Evolutionary conservation across 2,888 invertebrate species (phyloP).

Genomic region (Thecophora atra): DNA sequence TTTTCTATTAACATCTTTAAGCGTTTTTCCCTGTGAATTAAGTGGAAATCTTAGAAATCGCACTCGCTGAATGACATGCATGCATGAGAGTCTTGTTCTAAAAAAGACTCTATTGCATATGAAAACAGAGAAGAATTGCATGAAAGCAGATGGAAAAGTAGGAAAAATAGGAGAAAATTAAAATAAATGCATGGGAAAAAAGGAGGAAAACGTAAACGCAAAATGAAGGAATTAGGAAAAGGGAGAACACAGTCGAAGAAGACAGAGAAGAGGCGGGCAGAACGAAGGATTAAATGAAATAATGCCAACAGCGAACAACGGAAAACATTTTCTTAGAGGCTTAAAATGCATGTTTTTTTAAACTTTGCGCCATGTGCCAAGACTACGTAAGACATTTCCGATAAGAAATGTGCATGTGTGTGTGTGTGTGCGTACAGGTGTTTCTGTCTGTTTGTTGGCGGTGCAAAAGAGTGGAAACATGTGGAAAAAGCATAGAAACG

Average conservation of each 20-base stretch:
- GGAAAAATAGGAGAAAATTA: background rate
- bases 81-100: background rate
- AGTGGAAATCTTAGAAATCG: conserved; percentile 1
- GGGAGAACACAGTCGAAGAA: background rate
- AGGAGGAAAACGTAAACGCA: background rate
- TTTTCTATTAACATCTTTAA: conserved; percentile 37
- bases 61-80: background rate
- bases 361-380: background rate
- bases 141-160: background rate
- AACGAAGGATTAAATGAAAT: conserved; percentile 27
- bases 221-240: background rate
- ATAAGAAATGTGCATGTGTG: background rate
- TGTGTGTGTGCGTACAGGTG: background rate
- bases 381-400: background rate
- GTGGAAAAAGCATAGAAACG: background rate
- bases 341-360: background rate
- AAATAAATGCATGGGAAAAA: background rate
- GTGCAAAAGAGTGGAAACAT: background rate
- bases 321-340: background rate
- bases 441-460: background rate
- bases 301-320: conserved; percentile 24
- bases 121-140: background rate
- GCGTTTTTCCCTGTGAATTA: conserved; percentile 31
- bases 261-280: background rate
- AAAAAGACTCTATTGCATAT: background rate